A percentile compares a stretch with the other conserved stretches of the same genome.
Evolutionary conservation across 2,113 vertebrate species (phyloP).

Genomic region (Acanthochromis polyacanthus): DNA sequence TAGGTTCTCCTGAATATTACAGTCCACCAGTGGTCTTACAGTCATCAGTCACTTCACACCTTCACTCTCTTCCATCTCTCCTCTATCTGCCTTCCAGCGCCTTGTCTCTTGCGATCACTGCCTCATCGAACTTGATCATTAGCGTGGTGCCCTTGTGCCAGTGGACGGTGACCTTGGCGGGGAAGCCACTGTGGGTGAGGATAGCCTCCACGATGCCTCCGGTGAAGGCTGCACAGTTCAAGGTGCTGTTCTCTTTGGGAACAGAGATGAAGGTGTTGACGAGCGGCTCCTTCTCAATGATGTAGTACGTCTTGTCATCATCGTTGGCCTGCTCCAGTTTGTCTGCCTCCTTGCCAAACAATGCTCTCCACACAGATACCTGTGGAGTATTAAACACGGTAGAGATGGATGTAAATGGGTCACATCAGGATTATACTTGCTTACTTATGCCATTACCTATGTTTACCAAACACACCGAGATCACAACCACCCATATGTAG

Average conservation of each 20-base stretch:
- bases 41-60: not conserved
- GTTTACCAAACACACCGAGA: too few relatives aligned
- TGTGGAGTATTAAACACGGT: constrained; percentile 58
- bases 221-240: constrained; percentile 92
- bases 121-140: constrained; percentile 93
- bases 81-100: constrained; percentile 88
- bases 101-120: constrained; percentile 89
- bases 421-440: too few relatives aligned
- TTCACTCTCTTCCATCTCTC: not conserved
- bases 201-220: constrained; percentile 90
- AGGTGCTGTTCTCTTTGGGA: constrained; percentile 91
- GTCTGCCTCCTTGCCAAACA: constrained; percentile 92
- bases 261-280: constrained; percentile 92
- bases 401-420: too few relatives aligned
- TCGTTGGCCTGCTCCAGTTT: constrained; percentile 93
- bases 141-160: constrained; percentile 95
- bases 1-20: not conserved
- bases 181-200: constrained; percentile 89
- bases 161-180: constrained; percentile 90
- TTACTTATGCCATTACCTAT: too few relatives aligned
- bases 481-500: too few relatives aligned
- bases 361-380: constrained; percentile 88
- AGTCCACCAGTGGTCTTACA: not conserved
- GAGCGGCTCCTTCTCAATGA: constrained; percentile 90
- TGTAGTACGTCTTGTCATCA: constrained; percentile 91